Evolutionary conservation across 2,797 vertebrate species (phyloP).

Genomic region (Pipistrellus kuhlii): DNA sequence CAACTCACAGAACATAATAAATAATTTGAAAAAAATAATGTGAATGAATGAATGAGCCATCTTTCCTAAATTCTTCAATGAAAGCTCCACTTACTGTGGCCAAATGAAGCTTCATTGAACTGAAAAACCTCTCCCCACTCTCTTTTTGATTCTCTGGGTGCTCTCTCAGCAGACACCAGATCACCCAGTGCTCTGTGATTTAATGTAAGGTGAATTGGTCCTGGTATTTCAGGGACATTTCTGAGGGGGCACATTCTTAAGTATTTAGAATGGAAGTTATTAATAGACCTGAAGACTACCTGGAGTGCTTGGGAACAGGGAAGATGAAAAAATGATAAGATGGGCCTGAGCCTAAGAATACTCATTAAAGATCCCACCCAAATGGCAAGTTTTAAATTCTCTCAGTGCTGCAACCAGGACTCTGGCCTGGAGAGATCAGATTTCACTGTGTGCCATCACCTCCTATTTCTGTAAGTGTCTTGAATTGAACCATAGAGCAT

Average conservation of each 20-base stretch:
- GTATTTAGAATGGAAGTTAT: not conserved
- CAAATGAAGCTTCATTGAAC: not conserved
- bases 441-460: not conserved
- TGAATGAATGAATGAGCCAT: not conserved
- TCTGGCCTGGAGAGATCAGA: not conserved
- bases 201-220: not conserved
- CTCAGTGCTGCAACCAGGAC: not conserved
- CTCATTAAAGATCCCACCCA: not conserved
- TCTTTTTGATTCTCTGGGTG: not conserved
- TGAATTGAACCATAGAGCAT: not conserved
- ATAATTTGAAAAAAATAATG: not conserved
- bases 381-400: not conserved
- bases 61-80: not conserved
- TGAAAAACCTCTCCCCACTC: not conserved
- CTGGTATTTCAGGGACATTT: not conserved
- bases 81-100: not conserved
- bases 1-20: not conserved
- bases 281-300: not conserved
- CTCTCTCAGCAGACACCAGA: not conserved
- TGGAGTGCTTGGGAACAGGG: not conserved
- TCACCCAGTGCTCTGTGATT: not conserved
- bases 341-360: not conserved
- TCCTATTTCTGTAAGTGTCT: not conserved
- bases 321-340: not conserved
- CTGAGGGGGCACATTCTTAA: not conserved